Evolutionary conservation across 2,113 vertebrate genomes (phyloP).

Genomic region (Dicerorhinus sumatrensis): DNA sequence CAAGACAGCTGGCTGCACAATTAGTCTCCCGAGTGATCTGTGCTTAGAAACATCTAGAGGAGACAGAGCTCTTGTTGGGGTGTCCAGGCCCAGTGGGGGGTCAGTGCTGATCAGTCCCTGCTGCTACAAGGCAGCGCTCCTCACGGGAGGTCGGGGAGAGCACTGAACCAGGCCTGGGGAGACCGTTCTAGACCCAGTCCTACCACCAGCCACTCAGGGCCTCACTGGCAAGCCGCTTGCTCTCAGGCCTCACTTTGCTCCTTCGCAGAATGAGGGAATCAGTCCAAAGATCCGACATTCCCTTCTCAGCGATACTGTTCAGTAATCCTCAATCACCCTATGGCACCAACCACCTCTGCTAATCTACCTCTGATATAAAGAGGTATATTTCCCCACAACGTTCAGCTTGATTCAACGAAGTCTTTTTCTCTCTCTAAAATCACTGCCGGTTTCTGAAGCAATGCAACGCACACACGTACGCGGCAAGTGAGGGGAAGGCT

Average conservation of each 20-base stretch:
- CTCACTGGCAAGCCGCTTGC: accelerated
- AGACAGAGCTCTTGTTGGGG: not conserved
- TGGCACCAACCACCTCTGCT: not conserved
- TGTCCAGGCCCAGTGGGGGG: not conserved
- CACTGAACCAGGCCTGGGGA: not conserved
- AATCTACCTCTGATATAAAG: not conserved
- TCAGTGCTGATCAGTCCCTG: not conserved
- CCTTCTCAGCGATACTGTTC: accelerated
- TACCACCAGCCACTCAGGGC: no score
- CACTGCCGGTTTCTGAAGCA: not conserved
- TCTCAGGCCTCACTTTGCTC: not conserved
- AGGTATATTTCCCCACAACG: not conserved
- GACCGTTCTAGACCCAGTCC: not conserved
- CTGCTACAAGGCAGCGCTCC: no score
- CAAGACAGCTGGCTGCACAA: accelerated
- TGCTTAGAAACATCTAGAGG: not conserved
- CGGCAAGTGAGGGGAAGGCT: not conserved
- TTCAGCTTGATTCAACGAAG: not conserved
- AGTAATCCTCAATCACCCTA: accelerated
- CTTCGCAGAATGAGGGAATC: not conserved
- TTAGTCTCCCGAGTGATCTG: not conserved
- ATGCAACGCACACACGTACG: accelerated
- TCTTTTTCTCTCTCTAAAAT: not conserved
- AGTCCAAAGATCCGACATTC: not conserved
- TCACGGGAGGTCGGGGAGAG: accelerated